Conservation (phyloP, 2,797 vertebrate species). For the Danio choprae region DNA sequence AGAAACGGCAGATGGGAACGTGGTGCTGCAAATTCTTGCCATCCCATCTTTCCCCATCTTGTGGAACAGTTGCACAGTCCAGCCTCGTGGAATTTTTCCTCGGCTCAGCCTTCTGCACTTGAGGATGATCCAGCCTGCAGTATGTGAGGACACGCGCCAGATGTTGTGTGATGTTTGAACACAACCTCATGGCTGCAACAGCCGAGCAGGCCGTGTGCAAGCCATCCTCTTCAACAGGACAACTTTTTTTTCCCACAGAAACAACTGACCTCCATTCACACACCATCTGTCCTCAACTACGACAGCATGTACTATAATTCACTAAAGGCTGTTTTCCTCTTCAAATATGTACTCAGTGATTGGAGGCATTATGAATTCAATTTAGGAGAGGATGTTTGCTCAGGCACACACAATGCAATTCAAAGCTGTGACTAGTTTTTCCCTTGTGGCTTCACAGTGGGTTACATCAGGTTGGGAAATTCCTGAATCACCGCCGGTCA, state of each 20-base stretch:
- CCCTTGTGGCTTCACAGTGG: constrained; percentile 16
- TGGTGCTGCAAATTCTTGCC: constrained; percentile 57
- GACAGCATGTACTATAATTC: constrained; percentile 58
- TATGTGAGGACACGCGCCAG: constrained; percentile 47
- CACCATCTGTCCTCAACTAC: constrained; percentile 61
- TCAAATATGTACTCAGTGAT: constrained; percentile 64
- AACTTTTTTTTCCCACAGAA: constrained; percentile 47
- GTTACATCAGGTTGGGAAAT: constrained; percentile 52
- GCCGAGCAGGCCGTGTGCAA: constrained; percentile 35
- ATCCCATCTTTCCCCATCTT: constrained; percentile 56
- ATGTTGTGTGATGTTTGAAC: constrained; percentile 55
- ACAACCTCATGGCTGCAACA: constrained; percentile 40
- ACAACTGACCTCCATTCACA: constrained; percentile 60
- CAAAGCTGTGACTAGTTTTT: constrained; percentile 42
- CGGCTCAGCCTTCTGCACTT: constrained; percentile 38
- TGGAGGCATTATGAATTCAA: constrained; percentile 63
- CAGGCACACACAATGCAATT: constrained; percentile 54
- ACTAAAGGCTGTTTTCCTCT: constrained; percentile 61
- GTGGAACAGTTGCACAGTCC: constrained; percentile 53
- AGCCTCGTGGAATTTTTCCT: constrained; percentile 40
- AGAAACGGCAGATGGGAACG: constrained; percentile 65
- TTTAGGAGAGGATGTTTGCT: constrained; percentile 60
- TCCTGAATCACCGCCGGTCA: constrained; percentile 25
- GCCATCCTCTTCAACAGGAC: constrained; percentile 41
- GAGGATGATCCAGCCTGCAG: constrained; percentile 38